Base-by-base conservation (phyloP, 2,888 invertebrate species). In the Agonopterix alstromeriana region DNA sequence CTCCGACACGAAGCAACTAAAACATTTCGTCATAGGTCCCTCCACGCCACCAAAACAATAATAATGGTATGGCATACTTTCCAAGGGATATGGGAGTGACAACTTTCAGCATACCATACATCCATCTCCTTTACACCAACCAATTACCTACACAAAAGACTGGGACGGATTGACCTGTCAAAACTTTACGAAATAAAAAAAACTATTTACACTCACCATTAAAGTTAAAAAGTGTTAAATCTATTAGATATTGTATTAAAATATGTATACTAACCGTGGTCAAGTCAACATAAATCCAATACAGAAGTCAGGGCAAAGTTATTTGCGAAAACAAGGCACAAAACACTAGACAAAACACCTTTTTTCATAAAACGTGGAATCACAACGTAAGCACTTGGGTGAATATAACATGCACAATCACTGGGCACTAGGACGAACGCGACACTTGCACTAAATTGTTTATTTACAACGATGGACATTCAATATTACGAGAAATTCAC, bases 201-300 rank as follows among this genome's bases (percentile, higher is more conserved):
- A 77, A 73, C 59, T 76, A 76, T 74, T 80, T 77, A 76, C 68
- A 75, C 63, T 67, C 60, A 63, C 60, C 57, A 51, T 47, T 54
- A 67, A 75, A 67, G 61, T 71, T 61, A 60, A 53, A 49, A 65
- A 68, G 54, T 55, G 56, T 54, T 55, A 56, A 53, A 52, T 58
- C 58, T 54, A 52, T 47, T 27, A 14, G 10, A 45, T 49, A 53
- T 45, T 53, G 46, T 45, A 50, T 50, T 46, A 47, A 48, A 43
- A 47, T 52, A 53, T 48, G 48, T 44, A 54, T 53, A 78, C 87
- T 83, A 67, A 87, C 87, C 82, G 82, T 75, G 63, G 63, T 75
- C 75, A 81, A 81, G 76, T 76, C 77, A 77, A 80, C 87, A 87
- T 87, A 85, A 83, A 87, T 86, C 87, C 87, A 83, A 86, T 78